These are phyloP conservation scores for Eristalis intricaria DNA, from an alignment of 2,888 invertebrate species.

Conservation along the genomic window DNA sequence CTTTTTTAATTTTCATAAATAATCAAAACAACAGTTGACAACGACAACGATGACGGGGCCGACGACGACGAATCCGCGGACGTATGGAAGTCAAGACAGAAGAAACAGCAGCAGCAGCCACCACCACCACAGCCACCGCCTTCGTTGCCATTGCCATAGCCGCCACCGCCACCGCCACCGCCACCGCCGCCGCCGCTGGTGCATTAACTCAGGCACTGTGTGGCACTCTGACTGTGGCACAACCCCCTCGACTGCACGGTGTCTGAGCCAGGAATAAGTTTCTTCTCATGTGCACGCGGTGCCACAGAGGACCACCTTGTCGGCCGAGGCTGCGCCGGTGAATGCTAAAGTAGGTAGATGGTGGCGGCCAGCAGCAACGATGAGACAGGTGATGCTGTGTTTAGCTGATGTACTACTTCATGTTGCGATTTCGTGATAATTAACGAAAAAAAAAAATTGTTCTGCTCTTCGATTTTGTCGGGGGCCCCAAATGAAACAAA, in stretches of 20 bases:
- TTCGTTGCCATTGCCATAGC: background rate
- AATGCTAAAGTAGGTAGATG: constrained; percentile 68
- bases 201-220: constrained; percentile 56
- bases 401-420: constrained; percentile 73
- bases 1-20: constrained; percentile 71
- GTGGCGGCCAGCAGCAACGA: constrained; percentile 59
- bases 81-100: constrained; percentile 5
- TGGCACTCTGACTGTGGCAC: background rate
- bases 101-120: constrained; percentile 39
- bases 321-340: constrained; percentile 69
- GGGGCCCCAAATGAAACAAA: constrained; percentile 43
- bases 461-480: constrained; percentile 62
- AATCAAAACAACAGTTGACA: constrained; percentile 72
- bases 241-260: constrained; percentile 51
- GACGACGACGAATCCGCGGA: background rate
- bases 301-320: constrained; percentile 73
- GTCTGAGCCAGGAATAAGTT: constrained; percentile 69
- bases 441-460: constrained; percentile 72
- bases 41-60: constrained; percentile 31
- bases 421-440: constrained; percentile 78
- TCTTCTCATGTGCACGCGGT: constrained; percentile 60
- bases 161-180: constrained; percentile 11
- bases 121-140: constrained; percentile 19
- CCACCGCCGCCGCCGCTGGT: constrained; percentile 21
- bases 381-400: constrained; percentile 71